Evolutionary conservation across 2,113 vertebrate species (phyloP).

Genomic region (Malurus cyaneus): DNA sequence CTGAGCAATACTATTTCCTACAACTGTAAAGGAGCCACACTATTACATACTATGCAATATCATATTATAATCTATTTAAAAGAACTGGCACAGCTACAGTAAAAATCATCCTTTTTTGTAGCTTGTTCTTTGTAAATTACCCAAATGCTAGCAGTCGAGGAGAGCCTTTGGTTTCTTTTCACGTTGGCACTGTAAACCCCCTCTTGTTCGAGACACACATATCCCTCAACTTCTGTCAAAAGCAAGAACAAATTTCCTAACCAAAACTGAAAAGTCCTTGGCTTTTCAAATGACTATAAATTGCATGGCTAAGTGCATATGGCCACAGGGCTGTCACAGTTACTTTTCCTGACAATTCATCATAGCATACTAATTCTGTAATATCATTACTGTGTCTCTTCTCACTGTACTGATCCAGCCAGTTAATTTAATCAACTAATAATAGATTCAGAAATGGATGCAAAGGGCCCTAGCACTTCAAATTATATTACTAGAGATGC

Average conservation of each 20-base stretch:
- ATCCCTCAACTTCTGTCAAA: conserved; percentile 78
- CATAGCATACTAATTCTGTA: conserved; percentile 98
- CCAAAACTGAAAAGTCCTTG: conserved; percentile 91
- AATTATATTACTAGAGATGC: conserved; percentile 77
- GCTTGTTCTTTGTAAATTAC: conserved; percentile 68
- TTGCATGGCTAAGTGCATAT: conserved; percentile 87
- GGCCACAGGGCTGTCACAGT: conserved; percentile 92
- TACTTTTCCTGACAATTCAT: conserved; percentile 96
- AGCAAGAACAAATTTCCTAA: conserved; percentile 80
- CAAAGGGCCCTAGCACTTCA: conserved; percentile 80
- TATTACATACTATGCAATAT: conserved; percentile 49
- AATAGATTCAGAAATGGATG: conserved; percentile 86
- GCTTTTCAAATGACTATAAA: conserved; percentile 87
- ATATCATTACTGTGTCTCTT: conserved; percentile 95
- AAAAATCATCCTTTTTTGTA: conserved; percentile 58
- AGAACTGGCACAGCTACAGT: conserved; percentile 64
- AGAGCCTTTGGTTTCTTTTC: conserved; percentile 68
- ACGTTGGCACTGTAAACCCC: conserved; percentile 31
- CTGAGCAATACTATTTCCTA: conserved; percentile 64
- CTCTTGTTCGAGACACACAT: conserved; percentile 44
- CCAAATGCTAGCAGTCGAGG: conserved; percentile 61
- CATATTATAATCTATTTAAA: conserved; percentile 64
- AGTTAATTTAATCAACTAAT: conserved; percentile 97
- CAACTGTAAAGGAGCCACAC: conserved; percentile 54
- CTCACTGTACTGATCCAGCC: conserved; percentile 89